Evolutionary conservation across 2,113 vertebrate genomes (phyloP), one percentile per base, ranked within the genome.

Genomic region (Muntiacus reevesi): DNA sequence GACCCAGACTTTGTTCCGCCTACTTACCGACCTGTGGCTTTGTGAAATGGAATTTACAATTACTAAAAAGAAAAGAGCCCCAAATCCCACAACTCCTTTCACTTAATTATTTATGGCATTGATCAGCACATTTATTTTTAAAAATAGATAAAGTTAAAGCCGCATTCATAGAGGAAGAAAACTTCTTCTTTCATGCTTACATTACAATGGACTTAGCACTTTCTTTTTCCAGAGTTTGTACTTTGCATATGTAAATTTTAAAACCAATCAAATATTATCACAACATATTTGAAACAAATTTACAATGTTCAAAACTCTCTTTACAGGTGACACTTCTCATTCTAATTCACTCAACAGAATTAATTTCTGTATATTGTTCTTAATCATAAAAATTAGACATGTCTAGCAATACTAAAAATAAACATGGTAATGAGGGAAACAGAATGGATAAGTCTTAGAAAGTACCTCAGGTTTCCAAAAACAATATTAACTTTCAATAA

Each of bases 71-170:
- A 96, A 95, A 95, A 62, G 40, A 90, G 92, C 85, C 59, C 94
- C 36, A 93, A 95, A 92, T 84, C 96, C 97, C 95, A 89, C 92
- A 89, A 93, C 87, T 90, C 87, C 90, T 95, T 88, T 96, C 94
- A 92, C 78, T 97, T 92, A 90, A 96, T 97, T 92, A 98, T 97
- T 97, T 92, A 96, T 94, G 84, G 84, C 94, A 88, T 92, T 74
- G 95, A 97, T 94, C 92, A 92, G 87, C 67, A 92, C 59, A 86
- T 94, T 96, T 95, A 92, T 92, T 96, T 97, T 97, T 92, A 95
- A 90, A 92, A 90, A 94, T 90, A 96, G 84, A 96, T 91, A 87
- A 96, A 97, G 87, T 87, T 54, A 96, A 92, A 79, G 47, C 52
- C 79, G 40, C 23, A 62, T 36, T 96, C 86, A 87, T 0, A 57